These are phyloP conservation scores for Caenorhabditis sp. DNA, from an alignment of 2,888 invertebrate genomes.

Conservation along the genomic window DNA sequence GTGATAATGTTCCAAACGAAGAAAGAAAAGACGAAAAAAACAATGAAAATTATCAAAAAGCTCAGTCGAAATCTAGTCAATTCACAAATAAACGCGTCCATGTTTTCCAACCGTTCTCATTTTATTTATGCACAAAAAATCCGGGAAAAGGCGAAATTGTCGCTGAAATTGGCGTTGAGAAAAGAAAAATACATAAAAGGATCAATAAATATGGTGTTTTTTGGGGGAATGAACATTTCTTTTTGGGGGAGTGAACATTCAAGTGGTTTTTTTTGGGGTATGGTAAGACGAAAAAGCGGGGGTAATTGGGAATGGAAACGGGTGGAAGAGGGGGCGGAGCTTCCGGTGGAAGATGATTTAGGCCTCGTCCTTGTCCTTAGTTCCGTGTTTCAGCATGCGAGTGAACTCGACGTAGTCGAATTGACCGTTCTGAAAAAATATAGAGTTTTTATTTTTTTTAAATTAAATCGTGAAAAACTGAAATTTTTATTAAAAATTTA, in stretches of 20 bases:
- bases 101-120: slow-evolving; percentile 33
- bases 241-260: not conserved
- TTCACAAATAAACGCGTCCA: not conserved
- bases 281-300: not conserved
- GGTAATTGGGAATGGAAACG: not conserved
- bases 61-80: not conserved
- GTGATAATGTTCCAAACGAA: too few relatives aligned
- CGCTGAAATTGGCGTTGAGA: too few relatives aligned
- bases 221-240: slow-evolving; percentile 4
- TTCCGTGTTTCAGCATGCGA: slow-evolving; percentile 97
- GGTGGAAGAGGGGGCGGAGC: not conserved
- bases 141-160: not conserved
- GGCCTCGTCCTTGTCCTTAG: slow-evolving; percentile 95
- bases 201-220: slow-evolving; percentile 29
- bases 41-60: too few relatives aligned
- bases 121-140: slow-evolving; percentile 47
- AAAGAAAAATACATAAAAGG: not conserved
- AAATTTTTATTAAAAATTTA: too few relatives aligned
- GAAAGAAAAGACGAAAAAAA: too few relatives aligned
- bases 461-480: too few relatives aligned
- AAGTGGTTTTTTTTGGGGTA: not conserved
- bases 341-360: too few relatives aligned
- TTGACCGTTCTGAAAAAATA: slow-evolving; percentile 86
- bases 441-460: not conserved
- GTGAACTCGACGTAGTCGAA: slow-evolving; percentile 99